These are phyloP conservation scores for Drosophila seclusa DNA, from an alignment of 2,888 invertebrate genomes.

Conservation along the genomic window DNA sequence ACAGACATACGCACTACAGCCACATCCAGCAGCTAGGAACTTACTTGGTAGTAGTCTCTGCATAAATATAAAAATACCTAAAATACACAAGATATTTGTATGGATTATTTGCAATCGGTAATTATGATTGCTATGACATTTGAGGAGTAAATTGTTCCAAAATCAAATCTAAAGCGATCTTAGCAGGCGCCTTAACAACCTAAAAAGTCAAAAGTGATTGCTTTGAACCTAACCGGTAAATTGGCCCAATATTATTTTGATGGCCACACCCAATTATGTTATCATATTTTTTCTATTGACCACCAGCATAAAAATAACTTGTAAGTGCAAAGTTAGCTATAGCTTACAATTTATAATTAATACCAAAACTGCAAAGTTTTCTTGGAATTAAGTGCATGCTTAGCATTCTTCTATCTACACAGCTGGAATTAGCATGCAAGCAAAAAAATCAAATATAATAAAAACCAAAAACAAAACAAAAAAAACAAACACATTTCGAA, in stretches of 20 bases:
- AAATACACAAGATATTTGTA: slow-evolving; percentile 8
- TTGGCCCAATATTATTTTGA: background rate
- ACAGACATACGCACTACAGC: slow-evolving; percentile 19
- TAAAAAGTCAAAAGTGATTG: background rate
- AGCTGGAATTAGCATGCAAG: slow-evolving; percentile 56
- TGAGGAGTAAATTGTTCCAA: background rate
- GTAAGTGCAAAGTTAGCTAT: background rate
- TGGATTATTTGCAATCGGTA: background rate
- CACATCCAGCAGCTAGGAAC: slow-evolving; percentile 12
- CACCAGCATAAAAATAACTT: background rate
- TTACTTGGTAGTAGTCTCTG: slow-evolving; percentile 1
- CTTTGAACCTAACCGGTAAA: background rate
- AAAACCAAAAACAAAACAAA: background rate
- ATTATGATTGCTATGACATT: background rate
- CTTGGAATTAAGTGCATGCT: background rate
- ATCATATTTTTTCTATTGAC: background rate
- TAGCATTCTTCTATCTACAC: background rate
- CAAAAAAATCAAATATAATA: slow-evolving; percentile 11
- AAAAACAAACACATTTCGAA: slow-evolving; percentile 41
- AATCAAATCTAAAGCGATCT: background rate
- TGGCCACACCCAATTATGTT: background rate
- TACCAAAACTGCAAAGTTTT: background rate
- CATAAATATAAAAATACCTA: slow-evolving; percentile 1
- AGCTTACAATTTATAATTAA: background rate
- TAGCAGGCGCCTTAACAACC: background rate